Conservation (phyloP, 2,888 invertebrate genomes). For the Leptopilina syphax region DNA sequence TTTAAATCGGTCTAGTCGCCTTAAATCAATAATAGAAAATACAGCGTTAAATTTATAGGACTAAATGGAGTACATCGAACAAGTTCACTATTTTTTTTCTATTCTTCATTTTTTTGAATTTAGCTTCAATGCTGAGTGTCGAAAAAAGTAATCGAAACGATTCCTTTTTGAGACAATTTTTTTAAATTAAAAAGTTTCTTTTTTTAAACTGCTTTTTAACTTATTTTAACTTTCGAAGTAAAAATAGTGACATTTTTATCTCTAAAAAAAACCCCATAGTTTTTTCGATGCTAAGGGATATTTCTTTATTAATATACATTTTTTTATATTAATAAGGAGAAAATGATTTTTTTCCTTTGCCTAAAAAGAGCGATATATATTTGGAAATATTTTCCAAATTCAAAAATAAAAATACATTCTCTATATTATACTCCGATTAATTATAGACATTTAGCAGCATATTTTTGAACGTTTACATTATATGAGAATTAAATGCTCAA, state of each 20-base stretch:
- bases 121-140: no score
- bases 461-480: constrained; percentile 11
- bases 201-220: no score
- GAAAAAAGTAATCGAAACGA: no score
- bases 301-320: background rate
- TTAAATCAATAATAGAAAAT: background rate
- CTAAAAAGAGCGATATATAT: background rate
- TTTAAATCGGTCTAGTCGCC: constrained; percentile 30
- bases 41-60: background rate
- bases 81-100: background rate
- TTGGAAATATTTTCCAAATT: constrained; percentile 27
- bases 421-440: background rate
- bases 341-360: background rate
- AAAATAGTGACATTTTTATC: no score
- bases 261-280: no score
- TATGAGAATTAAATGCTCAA: constrained; percentile 21
- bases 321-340: background rate
- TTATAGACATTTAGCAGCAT: constrained; percentile 21
- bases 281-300: no score
- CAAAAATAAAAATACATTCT: background rate
- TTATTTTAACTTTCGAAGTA: no score
- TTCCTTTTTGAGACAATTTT: no score
- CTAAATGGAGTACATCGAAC: background rate
- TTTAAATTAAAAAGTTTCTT: no score
- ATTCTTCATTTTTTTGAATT: no score